Base-by-base conservation (phyloP, 2,888 invertebrate genomes). In the Pantelozetes paolii region DNA sequence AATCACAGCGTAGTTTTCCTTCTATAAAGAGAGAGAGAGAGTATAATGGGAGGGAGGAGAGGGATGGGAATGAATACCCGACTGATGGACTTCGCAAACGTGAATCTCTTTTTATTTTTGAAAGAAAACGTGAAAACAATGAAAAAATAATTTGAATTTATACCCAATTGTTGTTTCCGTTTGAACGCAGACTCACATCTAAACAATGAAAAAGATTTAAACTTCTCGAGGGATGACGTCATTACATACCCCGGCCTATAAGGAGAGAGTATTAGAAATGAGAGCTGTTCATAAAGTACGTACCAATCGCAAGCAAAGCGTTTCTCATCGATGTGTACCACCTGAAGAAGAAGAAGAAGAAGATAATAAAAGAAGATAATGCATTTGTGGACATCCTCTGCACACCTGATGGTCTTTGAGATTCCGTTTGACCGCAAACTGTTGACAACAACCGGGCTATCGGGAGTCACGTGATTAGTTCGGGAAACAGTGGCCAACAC, bases 341-440 rank as follows among this genome's bases (percentile, higher is more conserved):
- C 20, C 64, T 64, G 64, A 36, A 6, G n/a, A 23, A 23, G 23
- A 23, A 26, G 2, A 5, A 3, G 57, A 57, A 57, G 18, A 32
- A 32, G 20, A 59, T 32, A 59, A 64, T 20, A 1, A 64, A 64
- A 36, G 18, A 11, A n/a, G n/a, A n/a, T n/a, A n/a, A n/a, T n/a
- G n/a, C n/a, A n/a, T n/a, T n/a, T n/a, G n/a, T n/a, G n/a, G n/a
- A n/a, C n/a, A n/a, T n/a, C n/a, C n/a, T n/a, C n/a, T n/a, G n/a
- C n/a, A n/a, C n/a, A 64, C 64, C 64, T 64, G 64, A 64, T 64
- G 64, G 20, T 64, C 64, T 36, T 64, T 64, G 2, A 64, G 36
- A 36, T 64, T 64, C 6, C 64, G 32, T 36, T 64, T 64, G 1
- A 64, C 64, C 2, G 64, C 32, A n/a, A 64, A 64, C 36, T 64